Conservation (phyloP, 1,140 invertebrate species). For the Wasmannia auropunctata region DNA sequence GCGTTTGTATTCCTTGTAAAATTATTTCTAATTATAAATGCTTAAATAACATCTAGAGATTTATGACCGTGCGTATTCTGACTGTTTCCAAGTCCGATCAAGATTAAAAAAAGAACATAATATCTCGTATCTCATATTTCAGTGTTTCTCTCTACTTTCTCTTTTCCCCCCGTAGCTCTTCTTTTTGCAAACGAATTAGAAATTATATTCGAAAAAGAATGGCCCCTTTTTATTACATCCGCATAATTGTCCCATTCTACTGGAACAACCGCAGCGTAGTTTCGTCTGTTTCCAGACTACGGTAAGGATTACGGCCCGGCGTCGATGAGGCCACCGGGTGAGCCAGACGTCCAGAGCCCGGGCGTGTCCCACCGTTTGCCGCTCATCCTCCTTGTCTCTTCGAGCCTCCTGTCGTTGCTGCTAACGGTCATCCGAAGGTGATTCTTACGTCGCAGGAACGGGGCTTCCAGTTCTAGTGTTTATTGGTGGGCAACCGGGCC, state of each 20-base stretch:
- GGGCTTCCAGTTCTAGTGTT: conserved; percentile 81
- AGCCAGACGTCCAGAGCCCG: conserved; percentile 69
- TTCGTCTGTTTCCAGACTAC: conserved; percentile 78
- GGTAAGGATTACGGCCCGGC: conserved; percentile 73
- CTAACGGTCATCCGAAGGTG: conserved; percentile 78
- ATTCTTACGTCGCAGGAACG: conserved; percentile 78
- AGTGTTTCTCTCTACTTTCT: background rate
- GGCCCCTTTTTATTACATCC: background rate
- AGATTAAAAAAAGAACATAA: background rate
- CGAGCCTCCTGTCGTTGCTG: conserved; percentile 73
- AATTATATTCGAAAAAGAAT: background rate
- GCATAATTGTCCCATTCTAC: background rate
- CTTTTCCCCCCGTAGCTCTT: background rate
- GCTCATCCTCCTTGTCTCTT: conserved; percentile 72
- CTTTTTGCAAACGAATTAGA: background rate
- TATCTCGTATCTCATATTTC: background rate
- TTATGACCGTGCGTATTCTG: no score
- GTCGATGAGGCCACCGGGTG: conserved; percentile 77
- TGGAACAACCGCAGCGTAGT: conserved; percentile 29
- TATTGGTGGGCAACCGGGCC: conserved; percentile 72
- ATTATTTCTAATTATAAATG: background rate
- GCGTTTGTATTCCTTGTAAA: background rate
- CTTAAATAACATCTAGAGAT: background rate
- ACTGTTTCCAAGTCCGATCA: background rate
- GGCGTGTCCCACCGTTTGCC: conserved; percentile 63